Evolutionary conservation across 1,140 invertebrate species (phyloP), one percentile per base, ranked within the genome.

Genomic region (Drosophila pseudoobscura): DNA sequence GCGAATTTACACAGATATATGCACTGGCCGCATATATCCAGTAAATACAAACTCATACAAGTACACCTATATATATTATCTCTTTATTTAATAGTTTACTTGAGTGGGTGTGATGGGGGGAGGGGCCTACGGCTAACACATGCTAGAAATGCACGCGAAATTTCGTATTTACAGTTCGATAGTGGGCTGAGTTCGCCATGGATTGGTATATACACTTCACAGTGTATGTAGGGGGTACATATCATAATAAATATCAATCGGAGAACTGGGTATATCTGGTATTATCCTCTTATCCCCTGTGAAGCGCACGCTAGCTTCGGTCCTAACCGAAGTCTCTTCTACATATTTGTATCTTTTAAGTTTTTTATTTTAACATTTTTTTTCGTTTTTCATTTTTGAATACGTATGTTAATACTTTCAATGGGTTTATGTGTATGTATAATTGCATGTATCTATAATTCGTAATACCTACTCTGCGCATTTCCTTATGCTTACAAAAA

Each of bases 331-430:
- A 53, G 39, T 63, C 39, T 53, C 13, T 24, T 17, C 26, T 54
- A 35, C 3, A 35, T 9, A 35, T 29, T 46, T 57, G 60, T 58
- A 26, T 20, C 20, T 20, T 20, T 20, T 1, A 9, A 8, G 47
- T 50, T 31, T 6, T 8, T 58, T 66, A 61, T 35, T 52, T 63
- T 43, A 51, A 61, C 59, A 60, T 31, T 46, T 51, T 71, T 15
- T 15, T 15, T 75, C 2, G 31, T 35, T 35, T 35, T 11, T 35
- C 9, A 2, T 79, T 84, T 87, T 85, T 58, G 82, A 85, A 80
- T 87, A 87, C 65, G 55, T 68, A 87, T 70, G 55, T 68, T 85
- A 85, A 85, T 85, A 85, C 80, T 85, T 75, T 78, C 55, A 68
- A 65, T 66, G 71, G 58, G 66, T 72, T 31, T 58, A 41, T 44